Evolutionary conservation across 2,797 vertebrate species (phyloP), one percentile per base, ranked within the genome.

Genomic region (Lagocephalus sceleratus): DNA sequence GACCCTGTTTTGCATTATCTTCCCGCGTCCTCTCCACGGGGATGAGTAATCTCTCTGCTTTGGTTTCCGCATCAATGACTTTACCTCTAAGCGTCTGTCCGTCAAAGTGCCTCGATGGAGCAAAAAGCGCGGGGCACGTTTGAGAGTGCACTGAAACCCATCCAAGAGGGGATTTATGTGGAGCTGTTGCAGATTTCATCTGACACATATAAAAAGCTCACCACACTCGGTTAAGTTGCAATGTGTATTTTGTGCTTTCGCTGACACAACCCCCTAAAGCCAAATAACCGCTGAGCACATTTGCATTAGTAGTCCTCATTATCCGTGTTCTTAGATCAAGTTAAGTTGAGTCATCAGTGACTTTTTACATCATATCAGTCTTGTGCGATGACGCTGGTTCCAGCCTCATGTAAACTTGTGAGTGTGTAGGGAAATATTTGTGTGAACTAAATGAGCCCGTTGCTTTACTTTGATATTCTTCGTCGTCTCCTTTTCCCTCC

Each of bases 1-100:
- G 46, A 68, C 68, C 57, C 46, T 73, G 10, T 32, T 78, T 65
- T 69, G 63, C 71, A 81, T 73, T 35, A 60, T 41, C 42, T 5
- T 20, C 22, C n/a, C 2, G 5, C 3, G 25, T 21, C 15, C 19
- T 45, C 14, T 15, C 47, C 39, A 60, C 52, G 59, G 42, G 23
- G 35, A 49, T 63, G 47, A 65, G 25, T 47, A 60, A 71, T 67
- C 42, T 41, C 43, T 12, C 5, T 57, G 32, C 54, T 57, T 63
- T 22, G 16, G 51, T 60, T 42, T 25, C 47, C 29, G 52, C 55
- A 17, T 39, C 38, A 23, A 11, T 51, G 47, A 79, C 74, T 57
- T 57, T 29, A 41, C 48, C 38, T 54, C 41, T 75, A 57, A 71
- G 71, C 51, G 47, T 49, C 44, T 47, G 54, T 65, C 51, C 15